A percentile compares a stretch with the other conserved stretches of the same genome.
phyloP scores from a whole-genome alignment of 2,888 invertebrate genomes.

The Yponomeuta evonymella region DNA sequence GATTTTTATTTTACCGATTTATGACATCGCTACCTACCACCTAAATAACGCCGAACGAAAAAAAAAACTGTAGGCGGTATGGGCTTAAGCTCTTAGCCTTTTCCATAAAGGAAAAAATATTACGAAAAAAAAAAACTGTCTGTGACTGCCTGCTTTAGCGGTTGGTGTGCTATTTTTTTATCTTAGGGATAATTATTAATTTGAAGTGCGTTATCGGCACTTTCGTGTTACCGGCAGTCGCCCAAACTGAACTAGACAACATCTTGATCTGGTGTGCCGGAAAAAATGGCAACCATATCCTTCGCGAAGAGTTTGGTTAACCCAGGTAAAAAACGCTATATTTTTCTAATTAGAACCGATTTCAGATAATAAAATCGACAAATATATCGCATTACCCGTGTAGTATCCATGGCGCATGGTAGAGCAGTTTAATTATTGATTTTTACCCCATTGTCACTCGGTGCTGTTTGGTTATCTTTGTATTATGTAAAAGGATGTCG shows the following conservation, averaged over 20 bases:
- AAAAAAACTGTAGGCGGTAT: too few species aligned
- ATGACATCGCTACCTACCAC: background rate
- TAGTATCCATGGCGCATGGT: background rate
- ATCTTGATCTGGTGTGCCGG: conserved; percentile 31
- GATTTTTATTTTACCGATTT: background rate
- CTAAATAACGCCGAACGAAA: background rate
- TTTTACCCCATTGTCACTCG: background rate
- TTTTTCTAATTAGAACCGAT: background rate
- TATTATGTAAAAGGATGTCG: conserved; percentile 47
- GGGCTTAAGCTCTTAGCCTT: too few species aligned
- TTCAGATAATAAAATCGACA: background rate
- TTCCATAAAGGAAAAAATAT: too few species aligned
- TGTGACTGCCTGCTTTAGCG: background rate
- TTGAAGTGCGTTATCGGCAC: background rate
- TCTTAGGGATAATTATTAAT: background rate
- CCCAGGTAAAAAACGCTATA: conserved; percentile 46
- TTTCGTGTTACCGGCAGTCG: background rate
- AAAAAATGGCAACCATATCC: conserved; percentile 61
- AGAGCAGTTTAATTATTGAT: background rate
- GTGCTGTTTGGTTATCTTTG: conserved; percentile 23
- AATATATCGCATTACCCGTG: background rate
- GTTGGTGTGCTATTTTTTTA: conserved; percentile 8
- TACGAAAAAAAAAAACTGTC: conserved; percentile 2
- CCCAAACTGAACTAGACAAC: conserved; percentile 13
- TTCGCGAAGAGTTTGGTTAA: conserved; percentile 71